Conservation (phyloP, 37 sponge, comb jelly and placozoan genomes). For the Ianthella basta region DNA sequence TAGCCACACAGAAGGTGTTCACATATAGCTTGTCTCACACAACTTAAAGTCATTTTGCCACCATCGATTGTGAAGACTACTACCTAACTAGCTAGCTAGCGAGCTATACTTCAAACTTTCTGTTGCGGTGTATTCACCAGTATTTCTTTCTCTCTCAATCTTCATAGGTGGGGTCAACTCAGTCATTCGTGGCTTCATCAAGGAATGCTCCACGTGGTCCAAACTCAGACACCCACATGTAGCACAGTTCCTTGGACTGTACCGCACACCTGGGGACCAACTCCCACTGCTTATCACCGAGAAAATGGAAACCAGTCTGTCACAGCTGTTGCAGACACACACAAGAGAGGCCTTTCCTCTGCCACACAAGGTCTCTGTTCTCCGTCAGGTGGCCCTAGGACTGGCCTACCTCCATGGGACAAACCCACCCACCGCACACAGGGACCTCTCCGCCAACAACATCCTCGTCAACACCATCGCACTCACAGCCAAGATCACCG, state of each 20-base stretch:
- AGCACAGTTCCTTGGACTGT: conserved; percentile 13
- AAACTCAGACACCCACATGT: conserved; percentile 21
- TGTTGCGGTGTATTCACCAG: no score
- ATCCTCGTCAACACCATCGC: conserved; percentile 43
- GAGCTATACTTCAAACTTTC: no score
- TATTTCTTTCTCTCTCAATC: no score
- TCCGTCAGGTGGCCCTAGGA: conserved; percentile 53
- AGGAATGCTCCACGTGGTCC: conserved; percentile 11
- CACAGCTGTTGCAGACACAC: neutral
- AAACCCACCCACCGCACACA: conserved; percentile 42
- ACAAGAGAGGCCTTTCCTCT: conserved; percentile 9
- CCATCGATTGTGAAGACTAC: no score
- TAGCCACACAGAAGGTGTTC: no score
- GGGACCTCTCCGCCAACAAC: conserved; percentile 60
- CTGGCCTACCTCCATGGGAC: conserved; percentile 57
- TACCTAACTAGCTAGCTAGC: no score
- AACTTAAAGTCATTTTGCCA: no score
- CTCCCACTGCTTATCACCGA: conserved; percentile 6
- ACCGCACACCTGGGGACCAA: no score
- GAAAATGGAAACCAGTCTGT: conserved; percentile 20
- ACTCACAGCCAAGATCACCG: conserved; percentile 64
- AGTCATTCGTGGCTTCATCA: neutral
- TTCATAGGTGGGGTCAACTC: no score
- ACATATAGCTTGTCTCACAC: no score
- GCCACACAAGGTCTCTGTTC: conserved; percentile 36